phyloP scores from a whole-genome alignment of 37 sponge, comb jelly and placozoan genomes.

The Corticium candelabrum region DNA sequence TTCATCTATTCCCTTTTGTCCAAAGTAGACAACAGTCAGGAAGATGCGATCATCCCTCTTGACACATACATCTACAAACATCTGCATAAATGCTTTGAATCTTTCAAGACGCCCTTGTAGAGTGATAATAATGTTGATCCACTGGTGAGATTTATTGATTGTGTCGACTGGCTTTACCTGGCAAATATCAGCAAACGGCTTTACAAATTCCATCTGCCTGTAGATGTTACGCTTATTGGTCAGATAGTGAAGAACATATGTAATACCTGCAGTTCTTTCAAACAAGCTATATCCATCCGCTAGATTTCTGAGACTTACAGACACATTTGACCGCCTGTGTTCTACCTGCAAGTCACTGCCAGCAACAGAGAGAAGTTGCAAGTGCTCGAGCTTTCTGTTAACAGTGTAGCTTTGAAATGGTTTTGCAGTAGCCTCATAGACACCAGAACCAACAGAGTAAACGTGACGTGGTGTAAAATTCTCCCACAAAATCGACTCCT shows the following conservation, averaged over 20 bases:
- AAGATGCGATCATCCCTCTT: slow-evolving; percentile 30
- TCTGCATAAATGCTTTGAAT: slow-evolving; percentile 43
- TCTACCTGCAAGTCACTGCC: slow-evolving; percentile 23
- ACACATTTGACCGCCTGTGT: neutral
- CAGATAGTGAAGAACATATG: slow-evolving; percentile 43
- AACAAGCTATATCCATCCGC: slow-evolving; percentile 28
- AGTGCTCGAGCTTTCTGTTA: slow-evolving; percentile 24
- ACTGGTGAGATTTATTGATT: slow-evolving; percentile 34
- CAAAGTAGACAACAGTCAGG: slow-evolving; percentile 63
- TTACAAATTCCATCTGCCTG: slow-evolving; percentile 35
- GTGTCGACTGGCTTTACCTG: slow-evolving; percentile 28
- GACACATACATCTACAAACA: slow-evolving; percentile 39
- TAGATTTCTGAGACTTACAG: slow-evolving; percentile 17
- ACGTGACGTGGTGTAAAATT: slow-evolving; percentile 33
- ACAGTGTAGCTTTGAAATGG: slow-evolving; percentile 35
- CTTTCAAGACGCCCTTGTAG: slow-evolving; percentile 43
- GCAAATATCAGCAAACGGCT: slow-evolving; percentile 43
- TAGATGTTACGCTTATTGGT: slow-evolving; percentile 18
- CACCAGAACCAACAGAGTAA: slow-evolving; percentile 40
- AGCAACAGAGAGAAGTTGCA: slow-evolving; percentile 20
- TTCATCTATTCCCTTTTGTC: slow-evolving; percentile 34
- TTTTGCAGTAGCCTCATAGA: slow-evolving; percentile 33
- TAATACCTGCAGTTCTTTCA: slow-evolving; percentile 23
- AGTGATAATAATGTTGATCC: slow-evolving; percentile 57
- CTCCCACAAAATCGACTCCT: slow-evolving; percentile 34